Evolutionary conservation across 2,888 invertebrate genomes (phyloP).

Genomic region (Microdon myrmicae): DNA sequence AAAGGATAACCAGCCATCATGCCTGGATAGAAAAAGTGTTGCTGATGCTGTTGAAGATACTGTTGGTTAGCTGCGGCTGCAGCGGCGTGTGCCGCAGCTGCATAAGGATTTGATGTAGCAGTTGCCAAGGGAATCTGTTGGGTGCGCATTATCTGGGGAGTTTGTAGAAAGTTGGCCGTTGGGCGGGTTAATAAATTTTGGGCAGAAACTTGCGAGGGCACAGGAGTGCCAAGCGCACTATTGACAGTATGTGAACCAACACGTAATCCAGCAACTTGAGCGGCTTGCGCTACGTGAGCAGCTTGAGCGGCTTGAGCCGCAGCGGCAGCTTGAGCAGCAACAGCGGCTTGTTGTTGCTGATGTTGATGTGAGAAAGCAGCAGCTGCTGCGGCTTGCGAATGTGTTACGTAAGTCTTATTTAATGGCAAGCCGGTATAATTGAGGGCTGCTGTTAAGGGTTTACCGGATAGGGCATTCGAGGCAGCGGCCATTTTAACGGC

Average conservation of each 20-base stretch:
- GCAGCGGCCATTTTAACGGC: conserved; percentile 74
- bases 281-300: conserved; percentile 47
- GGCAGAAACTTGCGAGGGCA: conserved; percentile 44
- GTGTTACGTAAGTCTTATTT: conserved; percentile 69
- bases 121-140: conserved; percentile 53
- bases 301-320: conserved; percentile 51
- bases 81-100: conserved; percentile 47
- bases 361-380: conserved; percentile 52
- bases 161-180: conserved; percentile 54
- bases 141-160: conserved; percentile 50
- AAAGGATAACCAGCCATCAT: conserved; percentile 69
- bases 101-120: conserved; percentile 56
- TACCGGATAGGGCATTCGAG: conserved; percentile 61
- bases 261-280: conserved; percentile 40
- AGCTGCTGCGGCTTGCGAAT: conserved; percentile 52
- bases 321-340: conserved; percentile 56
- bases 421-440: conserved; percentile 78
- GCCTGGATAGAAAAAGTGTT: conserved; percentile 66
- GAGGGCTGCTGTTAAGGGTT: conserved; percentile 71
- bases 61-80: conserved; percentile 55
- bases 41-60: conserved; percentile 57
- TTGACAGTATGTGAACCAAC: conserved; percentile 29
- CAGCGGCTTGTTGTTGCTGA: conserved; percentile 53
- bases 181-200: conserved; percentile 52
- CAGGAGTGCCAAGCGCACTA: conserved; percentile 54